phyloP scores from a whole-genome alignment of 2,797 vertebrate species.

The Hydrophis major region DNA sequence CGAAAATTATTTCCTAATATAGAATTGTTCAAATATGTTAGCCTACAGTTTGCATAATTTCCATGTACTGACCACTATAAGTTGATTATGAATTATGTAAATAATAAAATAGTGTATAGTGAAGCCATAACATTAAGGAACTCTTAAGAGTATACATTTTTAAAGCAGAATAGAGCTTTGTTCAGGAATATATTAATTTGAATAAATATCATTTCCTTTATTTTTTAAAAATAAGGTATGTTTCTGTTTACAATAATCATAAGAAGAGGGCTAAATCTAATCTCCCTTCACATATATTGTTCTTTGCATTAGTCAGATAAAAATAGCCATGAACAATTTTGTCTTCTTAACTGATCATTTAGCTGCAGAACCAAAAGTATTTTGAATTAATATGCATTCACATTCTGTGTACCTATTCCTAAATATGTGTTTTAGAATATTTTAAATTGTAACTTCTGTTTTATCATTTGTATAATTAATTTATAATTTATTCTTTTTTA shows the following conservation, averaged over 20 bases:
- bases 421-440: background rate
- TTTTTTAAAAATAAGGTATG: background rate
- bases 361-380: background rate
- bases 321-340: background rate
- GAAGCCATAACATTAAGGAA: background rate
- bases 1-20: background rate
- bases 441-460: background rate
- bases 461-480: background rate
- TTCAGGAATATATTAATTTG: background rate
- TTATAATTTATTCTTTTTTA: background rate
- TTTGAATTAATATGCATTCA: background rate
- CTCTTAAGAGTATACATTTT: background rate
- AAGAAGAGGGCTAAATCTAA: background rate
- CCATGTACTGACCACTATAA: background rate
- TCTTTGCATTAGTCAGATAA: background rate
- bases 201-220: background rate
- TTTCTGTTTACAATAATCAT: background rate
- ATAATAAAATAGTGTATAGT: background rate
- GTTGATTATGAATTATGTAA: background rate
- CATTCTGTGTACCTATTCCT: background rate
- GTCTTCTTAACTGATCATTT: background rate
- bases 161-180: background rate
- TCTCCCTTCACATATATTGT: background rate
- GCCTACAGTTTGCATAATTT: background rate
- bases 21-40: background rate